These are phyloP conservation scores for Trichogramma evanescens DNA, from an alignment of 2,888 invertebrate genomes.

Conservation along the genomic window DNA sequence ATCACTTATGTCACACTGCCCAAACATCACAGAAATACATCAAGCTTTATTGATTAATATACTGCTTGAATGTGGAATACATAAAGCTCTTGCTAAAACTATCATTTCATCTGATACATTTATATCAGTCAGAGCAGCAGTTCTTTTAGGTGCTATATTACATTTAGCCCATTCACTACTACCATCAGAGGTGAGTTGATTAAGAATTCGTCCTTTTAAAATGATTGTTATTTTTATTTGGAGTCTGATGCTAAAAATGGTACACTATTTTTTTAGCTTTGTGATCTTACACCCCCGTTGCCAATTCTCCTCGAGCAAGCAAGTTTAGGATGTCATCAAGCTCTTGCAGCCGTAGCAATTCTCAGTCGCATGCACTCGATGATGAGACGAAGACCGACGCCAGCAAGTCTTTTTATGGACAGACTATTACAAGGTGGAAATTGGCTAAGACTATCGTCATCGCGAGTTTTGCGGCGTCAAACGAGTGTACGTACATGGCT, in stretches of 20 bases:
- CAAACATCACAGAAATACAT: slow-evolving; percentile 88
- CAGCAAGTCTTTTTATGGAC: slow-evolving; percentile 76
- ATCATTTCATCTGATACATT: slow-evolving; percentile 83
- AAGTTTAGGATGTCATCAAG: slow-evolving; percentile 70
- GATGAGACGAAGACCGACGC: slow-evolving; percentile 73
- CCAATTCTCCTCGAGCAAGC: slow-evolving; percentile 77
- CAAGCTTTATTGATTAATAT: slow-evolving; percentile 80
- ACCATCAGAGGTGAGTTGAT: slow-evolving; percentile 61
- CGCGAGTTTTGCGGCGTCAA: slow-evolving; percentile 31
- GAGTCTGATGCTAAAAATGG: no score
- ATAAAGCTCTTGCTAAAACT: slow-evolving; percentile 86
- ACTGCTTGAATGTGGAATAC: slow-evolving; percentile 77
- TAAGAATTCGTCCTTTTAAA: neutral
- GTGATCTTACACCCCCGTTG: slow-evolving; percentile 74
- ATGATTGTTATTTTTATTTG: no score
- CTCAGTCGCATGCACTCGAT: slow-evolving; percentile 71
- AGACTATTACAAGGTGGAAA: slow-evolving; percentile 57
- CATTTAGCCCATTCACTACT: slow-evolving; percentile 79
- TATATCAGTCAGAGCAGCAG: slow-evolving; percentile 85
- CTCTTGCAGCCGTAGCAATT: slow-evolving; percentile 75
- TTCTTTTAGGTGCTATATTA: slow-evolving; percentile 79
- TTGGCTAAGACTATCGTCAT: slow-evolving; percentile 38
- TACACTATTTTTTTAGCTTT: slow-evolving; percentile 48
- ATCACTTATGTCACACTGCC: slow-evolving; percentile 74
- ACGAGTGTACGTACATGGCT: slow-evolving; percentile 38